These are phyloP conservation scores for Zaprionus nigranus DNA, from an alignment of 1,140 invertebrate species.

Conservation along the genomic window DNA sequence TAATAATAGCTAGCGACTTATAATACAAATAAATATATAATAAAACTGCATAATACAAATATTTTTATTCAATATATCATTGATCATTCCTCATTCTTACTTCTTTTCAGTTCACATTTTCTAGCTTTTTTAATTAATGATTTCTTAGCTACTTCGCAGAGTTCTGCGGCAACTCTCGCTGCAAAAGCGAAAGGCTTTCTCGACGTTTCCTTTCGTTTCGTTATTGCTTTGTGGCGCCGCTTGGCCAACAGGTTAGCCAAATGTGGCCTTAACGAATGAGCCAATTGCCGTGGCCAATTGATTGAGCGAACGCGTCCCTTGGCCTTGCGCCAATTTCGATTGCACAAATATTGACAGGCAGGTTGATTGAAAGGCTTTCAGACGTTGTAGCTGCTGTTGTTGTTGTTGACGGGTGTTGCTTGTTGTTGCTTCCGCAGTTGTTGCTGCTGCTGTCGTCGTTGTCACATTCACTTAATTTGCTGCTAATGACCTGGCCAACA, in stretches of 20 bases:
- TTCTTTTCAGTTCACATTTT: too few relatives aligned
- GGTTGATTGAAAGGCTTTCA: conserved; percentile 57
- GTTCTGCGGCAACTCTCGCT: conserved; percentile 6
- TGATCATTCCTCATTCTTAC: too few relatives aligned
- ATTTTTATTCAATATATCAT: too few relatives aligned
- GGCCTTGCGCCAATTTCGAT: conserved; percentile 60
- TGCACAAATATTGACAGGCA: conserved; percentile 62
- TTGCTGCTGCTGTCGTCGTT: conserved; percentile 26
- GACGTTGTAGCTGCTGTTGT: conserved; percentile 12
- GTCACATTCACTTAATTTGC: conserved; percentile 49
- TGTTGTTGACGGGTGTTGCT: background rate
- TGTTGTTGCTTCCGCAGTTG: conserved; percentile 25
- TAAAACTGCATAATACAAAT: too few relatives aligned
- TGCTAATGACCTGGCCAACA: conserved; percentile 50
- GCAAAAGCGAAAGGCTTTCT: conserved; percentile 38
- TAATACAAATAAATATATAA: too few relatives aligned
- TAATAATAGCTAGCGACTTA: too few relatives aligned
- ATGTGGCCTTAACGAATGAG: conserved; percentile 38
- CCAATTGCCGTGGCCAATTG: conserved; percentile 38
- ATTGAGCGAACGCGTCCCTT: conserved; percentile 33
- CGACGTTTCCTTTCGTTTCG: conserved; percentile 3
- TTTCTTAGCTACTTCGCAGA: too few relatives aligned
- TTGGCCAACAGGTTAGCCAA: conserved; percentile 54
- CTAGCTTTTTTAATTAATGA: too few relatives aligned
- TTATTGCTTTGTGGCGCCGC: conserved; percentile 42